These are phyloP conservation scores for Cricetomys ansorgei DNA, from an alignment of 2,113 vertebrate species.

Conservation along the genomic window DNA sequence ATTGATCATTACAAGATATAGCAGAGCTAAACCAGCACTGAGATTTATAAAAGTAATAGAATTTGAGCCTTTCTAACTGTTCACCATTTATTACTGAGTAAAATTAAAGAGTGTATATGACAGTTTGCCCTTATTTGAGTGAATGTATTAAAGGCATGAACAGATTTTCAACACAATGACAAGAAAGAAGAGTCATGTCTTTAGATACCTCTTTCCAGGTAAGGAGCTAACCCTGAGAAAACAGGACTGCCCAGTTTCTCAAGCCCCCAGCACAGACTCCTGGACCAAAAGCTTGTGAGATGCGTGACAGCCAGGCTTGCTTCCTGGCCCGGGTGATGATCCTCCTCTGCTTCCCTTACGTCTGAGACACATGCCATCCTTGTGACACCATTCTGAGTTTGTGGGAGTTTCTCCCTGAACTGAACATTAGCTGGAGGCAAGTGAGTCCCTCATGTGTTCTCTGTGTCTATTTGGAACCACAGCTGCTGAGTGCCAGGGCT, in stretches of 20 bases:
- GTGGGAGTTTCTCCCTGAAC: neutral
- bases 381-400: neutral
- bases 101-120: neutral
- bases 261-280: neutral
- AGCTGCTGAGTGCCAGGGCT: conserved; percentile 8
- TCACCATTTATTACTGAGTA: neutral
- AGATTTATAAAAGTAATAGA: neutral
- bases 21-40: no score
- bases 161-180: neutral
- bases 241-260: neutral
- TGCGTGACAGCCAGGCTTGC: neutral
- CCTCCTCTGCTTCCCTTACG: neutral
- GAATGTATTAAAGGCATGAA: neutral
- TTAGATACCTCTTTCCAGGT: neutral
- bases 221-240: neutral
- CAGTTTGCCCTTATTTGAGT: neutral
- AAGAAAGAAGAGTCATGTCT: neutral
- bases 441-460: neutral
- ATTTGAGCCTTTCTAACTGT: neutral
- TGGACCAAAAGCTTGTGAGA: neutral
- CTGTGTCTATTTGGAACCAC: neutral
- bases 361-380: neutral
- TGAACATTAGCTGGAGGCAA: neutral
- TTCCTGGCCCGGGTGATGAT: neutral
- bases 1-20: neutral